phyloP scores from a whole-genome alignment of 2,113 vertebrate species.

The Carassius gibelio region DNA sequence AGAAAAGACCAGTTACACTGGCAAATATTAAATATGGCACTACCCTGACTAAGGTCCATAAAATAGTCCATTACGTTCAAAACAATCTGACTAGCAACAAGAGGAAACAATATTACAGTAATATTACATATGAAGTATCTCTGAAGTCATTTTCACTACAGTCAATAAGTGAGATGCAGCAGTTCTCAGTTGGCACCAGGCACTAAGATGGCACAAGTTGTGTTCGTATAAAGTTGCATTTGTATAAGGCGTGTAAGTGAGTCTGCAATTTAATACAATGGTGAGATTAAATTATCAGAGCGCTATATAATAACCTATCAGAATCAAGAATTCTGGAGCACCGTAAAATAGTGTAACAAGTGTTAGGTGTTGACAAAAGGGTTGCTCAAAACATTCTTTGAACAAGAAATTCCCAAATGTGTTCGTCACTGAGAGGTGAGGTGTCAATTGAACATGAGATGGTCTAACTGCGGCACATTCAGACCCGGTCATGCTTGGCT shows the following conservation, averaged over 20 bases:
- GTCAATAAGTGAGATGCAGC: background rate
- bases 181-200: too few species aligned
- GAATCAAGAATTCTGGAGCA: background rate
- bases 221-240: background rate
- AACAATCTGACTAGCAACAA: background rate
- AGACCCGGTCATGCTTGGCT: conserved; percentile 42
- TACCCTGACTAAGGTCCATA: background rate
- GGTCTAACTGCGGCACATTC: conserved; percentile 7
- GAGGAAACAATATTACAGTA: background rate
- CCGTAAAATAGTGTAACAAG: background rate
- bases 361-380: background rate
- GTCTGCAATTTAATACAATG: too few species aligned
- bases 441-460: conserved; percentile 44
- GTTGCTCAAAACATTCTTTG: background rate
- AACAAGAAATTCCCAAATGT: conserved; percentile 14
- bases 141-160: background rate
- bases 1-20: too few species aligned
- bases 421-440: conserved; percentile 17
- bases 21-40: background rate
- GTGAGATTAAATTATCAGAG: background rate
- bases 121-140: background rate
- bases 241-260: background rate
- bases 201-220: background rate
- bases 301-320: background rate
- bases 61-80: background rate